phyloP scores from a whole-genome alignment of 2,888 invertebrate species.

The Hypercompe scribonia region DNA sequence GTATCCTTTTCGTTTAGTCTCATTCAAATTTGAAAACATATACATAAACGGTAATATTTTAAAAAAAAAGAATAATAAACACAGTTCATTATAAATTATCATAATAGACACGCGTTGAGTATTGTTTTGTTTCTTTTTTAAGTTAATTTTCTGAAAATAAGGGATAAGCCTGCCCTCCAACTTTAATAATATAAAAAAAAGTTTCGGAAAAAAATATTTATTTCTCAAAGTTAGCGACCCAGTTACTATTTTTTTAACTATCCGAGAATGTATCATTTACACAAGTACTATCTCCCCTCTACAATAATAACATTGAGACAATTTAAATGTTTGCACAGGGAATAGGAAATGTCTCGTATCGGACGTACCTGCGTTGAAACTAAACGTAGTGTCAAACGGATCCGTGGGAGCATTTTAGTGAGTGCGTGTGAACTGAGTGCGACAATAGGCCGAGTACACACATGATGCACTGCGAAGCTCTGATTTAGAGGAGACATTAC shows the following conservation, averaged over 20 bases:
- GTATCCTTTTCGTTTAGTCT: too few species aligned
- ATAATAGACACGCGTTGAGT: too few species aligned
- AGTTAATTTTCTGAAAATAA: too few species aligned
- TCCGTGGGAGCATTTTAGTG: constrained; percentile 81
- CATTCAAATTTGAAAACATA: too few species aligned
- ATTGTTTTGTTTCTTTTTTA: too few species aligned
- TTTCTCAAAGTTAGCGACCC: neutral
- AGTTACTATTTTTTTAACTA: neutral
- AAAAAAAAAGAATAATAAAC: neutral
- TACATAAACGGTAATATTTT: neutral
- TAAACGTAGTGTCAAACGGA: constrained; percentile 54
- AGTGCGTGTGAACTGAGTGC: constrained; percentile 79
- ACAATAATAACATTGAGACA: constrained; percentile 18
- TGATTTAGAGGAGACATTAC: constrained; percentile 83
- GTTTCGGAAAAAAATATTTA: neutral
- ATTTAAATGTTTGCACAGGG: constrained; percentile 33
- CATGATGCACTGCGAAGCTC: constrained; percentile 71
- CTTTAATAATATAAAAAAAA: neutral
- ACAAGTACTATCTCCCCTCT: constrained; percentile 6
- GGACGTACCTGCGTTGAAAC: constrained; percentile 43
- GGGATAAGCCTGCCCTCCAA: neutral
- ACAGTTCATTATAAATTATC: neutral
- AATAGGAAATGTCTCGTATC: constrained; percentile 54
- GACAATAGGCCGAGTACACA: constrained; percentile 77
- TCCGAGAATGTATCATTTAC: neutral